phyloP scores from a whole-genome alignment of 2,888 invertebrate genomes.

The Oxystoma pomonae region DNA sequence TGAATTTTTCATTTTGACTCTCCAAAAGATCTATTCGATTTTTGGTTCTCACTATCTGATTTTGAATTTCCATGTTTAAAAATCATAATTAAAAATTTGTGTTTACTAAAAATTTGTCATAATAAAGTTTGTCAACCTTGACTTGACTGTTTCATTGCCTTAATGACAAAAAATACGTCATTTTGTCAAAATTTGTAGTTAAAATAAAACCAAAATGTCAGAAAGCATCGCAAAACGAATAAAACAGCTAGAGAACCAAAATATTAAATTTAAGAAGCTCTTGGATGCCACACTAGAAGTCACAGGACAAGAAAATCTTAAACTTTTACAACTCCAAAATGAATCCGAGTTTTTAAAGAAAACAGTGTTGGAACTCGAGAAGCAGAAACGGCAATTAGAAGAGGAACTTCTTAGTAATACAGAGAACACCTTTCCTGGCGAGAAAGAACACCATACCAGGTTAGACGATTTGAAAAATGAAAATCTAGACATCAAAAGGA shows the following conservation, averaged over 20 bases:
- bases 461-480: conserved; percentile 17
- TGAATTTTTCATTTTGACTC: conserved; percentile 30
- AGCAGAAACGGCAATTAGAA: conserved; percentile 27
- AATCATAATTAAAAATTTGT: neutral
- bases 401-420: conserved; percentile 13
- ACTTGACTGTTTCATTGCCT: too few relatives aligned
- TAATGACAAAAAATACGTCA: neutral
- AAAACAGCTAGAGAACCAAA: conserved; percentile 31
- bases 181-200: conserved; percentile 9
- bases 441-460: too few relatives aligned
- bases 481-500: conserved; percentile 21
- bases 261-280: conserved; percentile 27
- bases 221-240: conserved; percentile 25
- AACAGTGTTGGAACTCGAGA: conserved; percentile 24
- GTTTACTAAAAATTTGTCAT: neutral
- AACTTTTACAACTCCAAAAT: conserved; percentile 15
- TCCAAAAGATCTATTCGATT: conserved; percentile 26
- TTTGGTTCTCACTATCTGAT: conserved; percentile 30
- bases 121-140: too few relatives aligned
- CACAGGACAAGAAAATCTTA: conserved; percentile 20
- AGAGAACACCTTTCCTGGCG: neutral
- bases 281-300: conserved; percentile 28
- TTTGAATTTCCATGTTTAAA: conserved; percentile 29
- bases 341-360: conserved; percentile 23
- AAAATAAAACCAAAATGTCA: conserved; percentile 15